phyloP scores from a whole-genome alignment of 2,113 vertebrate genomes.

The Thinocorus orbignyianus region DNA sequence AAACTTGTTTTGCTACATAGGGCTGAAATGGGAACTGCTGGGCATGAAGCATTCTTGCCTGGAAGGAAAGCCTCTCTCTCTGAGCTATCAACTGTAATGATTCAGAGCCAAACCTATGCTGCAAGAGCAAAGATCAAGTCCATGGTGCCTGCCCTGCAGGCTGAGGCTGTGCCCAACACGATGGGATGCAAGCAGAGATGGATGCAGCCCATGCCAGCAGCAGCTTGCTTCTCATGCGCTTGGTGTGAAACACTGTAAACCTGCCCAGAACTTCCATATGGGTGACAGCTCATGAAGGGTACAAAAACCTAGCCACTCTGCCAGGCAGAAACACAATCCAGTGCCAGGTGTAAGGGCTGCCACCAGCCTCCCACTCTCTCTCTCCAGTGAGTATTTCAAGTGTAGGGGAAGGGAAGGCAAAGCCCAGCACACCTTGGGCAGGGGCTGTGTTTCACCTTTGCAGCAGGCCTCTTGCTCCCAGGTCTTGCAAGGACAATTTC shows the following conservation, averaged over 20 bases:
- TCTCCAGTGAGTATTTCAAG: not conserved
- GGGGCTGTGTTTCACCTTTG: not conserved
- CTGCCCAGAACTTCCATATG: not conserved
- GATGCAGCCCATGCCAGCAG: not conserved
- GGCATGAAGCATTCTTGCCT: fast-evolving
- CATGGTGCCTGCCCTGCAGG: not conserved
- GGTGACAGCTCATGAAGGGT: not conserved
- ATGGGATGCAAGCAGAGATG: fast-evolving
- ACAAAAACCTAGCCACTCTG: not conserved
- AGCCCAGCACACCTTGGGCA: not conserved
- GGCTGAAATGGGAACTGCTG: not conserved
- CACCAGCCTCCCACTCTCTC: not conserved
- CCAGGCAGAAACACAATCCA: not conserved
- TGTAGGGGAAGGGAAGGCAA: not conserved
- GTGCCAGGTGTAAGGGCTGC: not conserved
- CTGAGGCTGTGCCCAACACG: not conserved
- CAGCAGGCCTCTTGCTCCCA: not conserved
- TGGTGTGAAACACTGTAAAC: not conserved
- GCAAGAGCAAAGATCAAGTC: not conserved
- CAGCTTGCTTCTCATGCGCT: not conserved
- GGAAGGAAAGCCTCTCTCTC: not conserved
- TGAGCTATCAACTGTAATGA: not conserved
- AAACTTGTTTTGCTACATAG: not conserved
- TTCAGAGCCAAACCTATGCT: not conserved
- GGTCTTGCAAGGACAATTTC: not conserved